These are phyloP conservation scores for Pogona vitticeps DNA, from an alignment of 2,113 vertebrate genomes.

Conservation along the genomic window DNA sequence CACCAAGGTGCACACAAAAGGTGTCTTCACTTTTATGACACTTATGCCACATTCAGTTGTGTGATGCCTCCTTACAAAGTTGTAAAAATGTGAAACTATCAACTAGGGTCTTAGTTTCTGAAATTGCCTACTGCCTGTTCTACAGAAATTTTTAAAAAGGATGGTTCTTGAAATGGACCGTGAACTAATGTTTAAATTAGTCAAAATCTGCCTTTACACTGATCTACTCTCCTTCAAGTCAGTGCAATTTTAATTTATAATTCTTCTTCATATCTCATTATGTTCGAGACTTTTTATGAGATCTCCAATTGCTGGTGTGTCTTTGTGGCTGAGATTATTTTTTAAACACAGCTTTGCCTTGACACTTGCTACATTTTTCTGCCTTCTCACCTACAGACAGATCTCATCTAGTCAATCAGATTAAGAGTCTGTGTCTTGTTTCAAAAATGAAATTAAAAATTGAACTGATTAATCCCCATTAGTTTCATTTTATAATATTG, in stretches of 20 bases:
- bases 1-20: constrained; percentile 56
- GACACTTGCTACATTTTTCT: background rate
- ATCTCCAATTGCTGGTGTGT: background rate
- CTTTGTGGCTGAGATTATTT: background rate
- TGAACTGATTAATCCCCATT: background rate
- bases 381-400: background rate
- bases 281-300: background rate
- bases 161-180: background rate
- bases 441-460: background rate
- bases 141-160: background rate
- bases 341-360: background rate
- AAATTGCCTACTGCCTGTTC: background rate
- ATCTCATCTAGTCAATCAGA: background rate
- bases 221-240: background rate
- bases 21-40: constrained; percentile 52
- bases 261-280: background rate
- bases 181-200: background rate
- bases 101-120: constrained; percentile 32
- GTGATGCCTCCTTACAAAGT: constrained; percentile 26
- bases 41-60: constrained; percentile 41
- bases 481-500: background rate
- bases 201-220: background rate
- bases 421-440: background rate
- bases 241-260: background rate
- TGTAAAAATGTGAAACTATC: constrained; percentile 39